A percentile compares a stretch with the other conserved stretches of the same genome.
Evolutionary conservation across 2,888 invertebrate genomes (phyloP).

Genomic region (Stenodema calcarata): DNA sequence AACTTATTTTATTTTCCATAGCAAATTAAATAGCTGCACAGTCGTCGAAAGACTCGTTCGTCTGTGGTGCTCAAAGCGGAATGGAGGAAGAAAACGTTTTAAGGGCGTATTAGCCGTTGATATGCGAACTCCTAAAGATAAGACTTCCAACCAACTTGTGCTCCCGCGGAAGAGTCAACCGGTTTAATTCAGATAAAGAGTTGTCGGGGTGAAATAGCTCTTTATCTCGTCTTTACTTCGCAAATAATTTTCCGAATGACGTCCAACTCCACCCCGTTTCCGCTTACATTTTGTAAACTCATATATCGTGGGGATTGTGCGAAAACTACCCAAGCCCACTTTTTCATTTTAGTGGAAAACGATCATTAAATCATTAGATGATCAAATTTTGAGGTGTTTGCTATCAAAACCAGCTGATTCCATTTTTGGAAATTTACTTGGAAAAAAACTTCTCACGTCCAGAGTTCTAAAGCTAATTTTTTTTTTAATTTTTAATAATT

Average conservation of each 20-base stretch:
- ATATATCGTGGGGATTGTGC: too few species aligned
- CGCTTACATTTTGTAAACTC: not conserved
- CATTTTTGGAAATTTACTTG: too few species aligned
- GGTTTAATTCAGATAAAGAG: not conserved
- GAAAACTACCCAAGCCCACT: too few species aligned
- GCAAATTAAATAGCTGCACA: too few species aligned
- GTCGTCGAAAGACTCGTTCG: not conserved
- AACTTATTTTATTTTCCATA: too few species aligned
- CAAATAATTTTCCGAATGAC: not conserved
- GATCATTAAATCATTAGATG: too few species aligned
- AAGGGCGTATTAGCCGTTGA: not conserved
- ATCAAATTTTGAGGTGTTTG: too few species aligned
- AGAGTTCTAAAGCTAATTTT: too few species aligned
- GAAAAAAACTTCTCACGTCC: too few species aligned
- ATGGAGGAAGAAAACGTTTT: not conserved
- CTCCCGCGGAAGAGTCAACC: not conserved
- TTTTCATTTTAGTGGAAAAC: too few species aligned
- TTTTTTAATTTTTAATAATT: too few species aligned
- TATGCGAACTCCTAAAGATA: not conserved
- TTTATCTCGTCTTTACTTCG: not conserved
- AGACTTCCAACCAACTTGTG: not conserved
- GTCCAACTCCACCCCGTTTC: not conserved
- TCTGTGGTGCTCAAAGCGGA: not conserved
- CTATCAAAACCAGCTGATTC: too few species aligned
- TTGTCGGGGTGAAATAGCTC: not conserved